These are phyloP conservation scores for Pseudopodoces humilis DNA, from an alignment of 2,113 vertebrate genomes.

Conservation along the genomic window DNA sequence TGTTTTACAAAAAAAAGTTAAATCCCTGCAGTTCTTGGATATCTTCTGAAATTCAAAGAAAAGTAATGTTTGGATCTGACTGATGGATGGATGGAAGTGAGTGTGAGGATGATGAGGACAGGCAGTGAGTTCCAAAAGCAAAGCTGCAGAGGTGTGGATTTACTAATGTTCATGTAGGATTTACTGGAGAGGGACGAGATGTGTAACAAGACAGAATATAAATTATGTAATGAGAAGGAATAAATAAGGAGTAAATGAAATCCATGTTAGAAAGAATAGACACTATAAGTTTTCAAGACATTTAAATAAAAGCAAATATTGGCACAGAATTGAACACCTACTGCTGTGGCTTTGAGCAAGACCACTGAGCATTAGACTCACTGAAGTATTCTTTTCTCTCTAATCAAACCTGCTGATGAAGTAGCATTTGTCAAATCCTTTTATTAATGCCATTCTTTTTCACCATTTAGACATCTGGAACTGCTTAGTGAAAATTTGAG, in stretches of 20 bases:
- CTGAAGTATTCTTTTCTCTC: background rate
- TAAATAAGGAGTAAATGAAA: background rate
- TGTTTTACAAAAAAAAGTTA: background rate
- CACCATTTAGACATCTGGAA: background rate
- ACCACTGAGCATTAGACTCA: background rate
- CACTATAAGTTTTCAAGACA: background rate
- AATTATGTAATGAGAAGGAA: background rate
- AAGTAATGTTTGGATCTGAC: background rate
- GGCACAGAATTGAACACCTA: background rate
- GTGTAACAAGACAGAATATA: background rate
- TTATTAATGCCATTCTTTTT: background rate
- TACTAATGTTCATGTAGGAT: background rate
- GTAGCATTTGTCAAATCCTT: background rate
- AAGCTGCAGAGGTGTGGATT: background rate
- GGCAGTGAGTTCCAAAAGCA: background rate
- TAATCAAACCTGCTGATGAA: background rate
- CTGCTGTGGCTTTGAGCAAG: background rate
- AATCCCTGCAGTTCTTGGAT: background rate
- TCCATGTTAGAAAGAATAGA: background rate
- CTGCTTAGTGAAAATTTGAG: background rate
- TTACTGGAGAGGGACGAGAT: background rate
- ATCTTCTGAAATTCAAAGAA: background rate
- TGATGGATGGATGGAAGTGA: background rate
- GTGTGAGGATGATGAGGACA: background rate
- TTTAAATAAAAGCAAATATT: background rate